These are phyloP conservation scores for Xyrauchen texanus DNA, from an alignment of 2,113 vertebrate genomes.

Conservation along the genomic window DNA sequence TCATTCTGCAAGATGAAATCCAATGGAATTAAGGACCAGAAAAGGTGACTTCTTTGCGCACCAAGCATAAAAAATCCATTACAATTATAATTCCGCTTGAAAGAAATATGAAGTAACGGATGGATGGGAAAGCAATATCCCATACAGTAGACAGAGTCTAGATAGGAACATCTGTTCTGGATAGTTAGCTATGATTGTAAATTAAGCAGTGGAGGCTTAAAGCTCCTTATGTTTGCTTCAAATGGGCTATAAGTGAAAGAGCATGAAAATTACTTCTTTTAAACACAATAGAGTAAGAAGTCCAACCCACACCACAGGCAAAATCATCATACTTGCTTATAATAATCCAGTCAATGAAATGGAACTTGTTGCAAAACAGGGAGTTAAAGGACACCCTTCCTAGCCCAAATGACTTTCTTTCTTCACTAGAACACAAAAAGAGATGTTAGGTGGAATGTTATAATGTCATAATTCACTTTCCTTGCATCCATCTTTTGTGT, in stretches of 20 bases:
- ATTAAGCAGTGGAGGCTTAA: slow-evolving; percentile 14
- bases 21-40: neutral
- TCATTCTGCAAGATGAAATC: neutral
- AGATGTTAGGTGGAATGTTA: too few relatives aligned
- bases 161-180: slow-evolving; percentile 31
- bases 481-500: too few relatives aligned
- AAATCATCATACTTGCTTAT: slow-evolving; percentile 1
- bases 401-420: too few relatives aligned
- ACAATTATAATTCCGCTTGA: slow-evolving; percentile 18
- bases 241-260: neutral
- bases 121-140: slow-evolving; percentile 28
- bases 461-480: too few relatives aligned
- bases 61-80: slow-evolving; percentile 29
- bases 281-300: neutral
- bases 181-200: slow-evolving; percentile 28
- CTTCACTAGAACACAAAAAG: too few relatives aligned
- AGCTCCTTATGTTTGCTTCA: slow-evolving; percentile 8
- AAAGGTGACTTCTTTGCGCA: slow-evolving; percentile 30
- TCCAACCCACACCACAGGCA: neutral
- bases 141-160: neutral
- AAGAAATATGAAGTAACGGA: slow-evolving; percentile 23
- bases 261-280: neutral
- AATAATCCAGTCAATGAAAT: neutral
- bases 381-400: too few relatives aligned
- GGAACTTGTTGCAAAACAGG: too few relatives aligned